Evolutionary conservation across 1,140 invertebrate species (phyloP).

Genomic region (Trachelipus rathkii): DNA sequence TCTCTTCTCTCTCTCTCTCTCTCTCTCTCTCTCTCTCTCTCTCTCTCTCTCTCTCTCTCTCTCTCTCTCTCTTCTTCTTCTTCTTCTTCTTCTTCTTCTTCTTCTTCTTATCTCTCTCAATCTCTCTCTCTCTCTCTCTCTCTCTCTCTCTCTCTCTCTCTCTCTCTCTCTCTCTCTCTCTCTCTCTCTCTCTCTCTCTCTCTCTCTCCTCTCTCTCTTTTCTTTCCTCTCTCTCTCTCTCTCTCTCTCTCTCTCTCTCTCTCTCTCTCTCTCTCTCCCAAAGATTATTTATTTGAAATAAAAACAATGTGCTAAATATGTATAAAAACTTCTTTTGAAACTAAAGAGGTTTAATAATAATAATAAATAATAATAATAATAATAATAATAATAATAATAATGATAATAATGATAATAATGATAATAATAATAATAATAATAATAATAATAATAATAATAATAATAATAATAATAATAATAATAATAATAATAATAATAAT

Average conservation of each 20-base stretch:
- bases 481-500: too few relatives aligned
- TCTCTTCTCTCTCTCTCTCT: background rate
- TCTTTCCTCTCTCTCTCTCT: background rate
- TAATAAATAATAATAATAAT: too few relatives aligned
- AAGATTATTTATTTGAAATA: slow-evolving; percentile 40
- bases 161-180: background rate
- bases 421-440: too few relatives aligned
- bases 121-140: background rate
- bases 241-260: background rate
- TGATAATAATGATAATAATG: too few relatives aligned
- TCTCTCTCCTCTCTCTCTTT: background rate
- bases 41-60: background rate
- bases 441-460: too few relatives aligned
- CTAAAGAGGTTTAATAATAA: too few relatives aligned
- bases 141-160: background rate
- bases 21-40: background rate
- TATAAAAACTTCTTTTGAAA: too few relatives aligned
- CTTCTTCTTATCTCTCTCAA: background rate
- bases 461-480: too few relatives aligned
- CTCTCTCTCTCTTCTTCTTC: background rate
- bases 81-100: too few relatives aligned
- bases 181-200: background rate
- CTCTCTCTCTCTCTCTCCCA: slow-evolving; percentile 5
- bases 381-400: too few relatives aligned
- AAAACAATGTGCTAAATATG: too few relatives aligned